Evolutionary conservation across 2,797 vertebrate genomes (phyloP).

Genomic region (Rhinella marina): DNA sequence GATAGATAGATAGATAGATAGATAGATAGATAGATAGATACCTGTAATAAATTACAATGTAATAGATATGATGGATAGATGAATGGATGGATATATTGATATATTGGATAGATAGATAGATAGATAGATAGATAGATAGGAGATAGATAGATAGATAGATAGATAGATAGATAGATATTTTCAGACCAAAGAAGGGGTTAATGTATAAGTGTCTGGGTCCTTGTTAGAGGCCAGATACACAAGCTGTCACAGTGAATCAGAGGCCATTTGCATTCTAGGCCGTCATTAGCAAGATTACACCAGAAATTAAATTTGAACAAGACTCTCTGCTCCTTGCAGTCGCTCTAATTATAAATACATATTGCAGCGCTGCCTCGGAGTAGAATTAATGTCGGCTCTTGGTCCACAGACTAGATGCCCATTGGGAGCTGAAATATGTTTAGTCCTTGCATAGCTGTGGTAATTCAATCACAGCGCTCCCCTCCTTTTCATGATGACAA

Average conservation of each 20-base stretch:
- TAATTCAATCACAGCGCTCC: conserved; percentile 77
- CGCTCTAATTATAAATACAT: conserved; percentile 71
- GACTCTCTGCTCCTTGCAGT: conserved; percentile 69
- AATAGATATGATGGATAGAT: background rate
- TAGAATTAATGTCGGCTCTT: conserved; percentile 79
- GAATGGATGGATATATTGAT: background rate
- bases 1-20: background rate
- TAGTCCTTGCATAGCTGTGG: conserved; percentile 75
- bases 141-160: background rate
- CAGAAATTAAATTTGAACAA: conserved; percentile 72
- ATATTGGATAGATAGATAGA: background rate
- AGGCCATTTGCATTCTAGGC: conserved; percentile 68
- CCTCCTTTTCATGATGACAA: conserved; percentile 81
- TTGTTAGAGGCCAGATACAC: conserved; percentile 73
- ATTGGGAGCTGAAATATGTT: conserved; percentile 77
- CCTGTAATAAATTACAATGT: too few species aligned
- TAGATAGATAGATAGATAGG: background rate
- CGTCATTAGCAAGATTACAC: conserved; percentile 74
- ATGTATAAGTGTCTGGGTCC: conserved; percentile 61
- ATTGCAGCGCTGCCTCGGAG: conserved; percentile 71
- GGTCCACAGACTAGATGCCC: conserved; percentile 75
- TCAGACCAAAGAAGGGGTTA: conserved; percentile 26
- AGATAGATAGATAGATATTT: background rate
- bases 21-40: background rate
- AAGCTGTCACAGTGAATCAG: conserved; percentile 74